phyloP scores from a whole-genome alignment of 1,140 invertebrate species.

The Neodiprion lecontei region DNA sequence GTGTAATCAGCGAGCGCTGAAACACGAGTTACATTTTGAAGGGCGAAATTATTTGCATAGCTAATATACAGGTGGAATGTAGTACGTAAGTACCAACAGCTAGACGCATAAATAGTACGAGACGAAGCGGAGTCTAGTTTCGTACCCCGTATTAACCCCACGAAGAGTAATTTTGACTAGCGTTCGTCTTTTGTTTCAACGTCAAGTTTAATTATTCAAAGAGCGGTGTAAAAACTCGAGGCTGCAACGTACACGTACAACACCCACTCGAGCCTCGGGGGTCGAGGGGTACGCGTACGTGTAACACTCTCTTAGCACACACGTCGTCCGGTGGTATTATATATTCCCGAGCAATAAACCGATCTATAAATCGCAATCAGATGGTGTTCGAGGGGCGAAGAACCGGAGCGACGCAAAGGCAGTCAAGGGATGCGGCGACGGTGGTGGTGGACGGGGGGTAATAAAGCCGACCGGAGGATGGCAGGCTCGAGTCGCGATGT shows the following conservation, averaged over 20 bases:
- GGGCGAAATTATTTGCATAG: not conserved
- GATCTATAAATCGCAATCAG: slow-evolving; percentile 37
- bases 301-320: not conserved
- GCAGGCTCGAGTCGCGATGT: slow-evolving; percentile 18
- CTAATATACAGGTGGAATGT: not conserved
- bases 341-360: slow-evolving; percentile 31
- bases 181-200: not conserved
- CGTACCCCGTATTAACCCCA: not conserved
- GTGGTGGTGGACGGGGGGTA: slow-evolving; percentile 14
- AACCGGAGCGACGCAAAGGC: slow-evolving; percentile 21
- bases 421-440: not conserved
- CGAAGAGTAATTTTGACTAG: not conserved
- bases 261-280: not conserved
- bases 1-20: too few relatives aligned
- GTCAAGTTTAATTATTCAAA: not conserved
- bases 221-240: slow-evolving; percentile 16
- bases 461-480: slow-evolving; percentile 31
- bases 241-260: not conserved
- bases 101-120: not conserved
- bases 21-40: not conserved
- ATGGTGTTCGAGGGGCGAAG: slow-evolving; percentile 22
- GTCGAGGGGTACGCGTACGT: not conserved
- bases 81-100: not conserved
- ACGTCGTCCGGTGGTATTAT: not conserved
- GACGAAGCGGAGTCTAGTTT: not conserved